Conservation (phyloP, 2,797 vertebrate genomes). For the Dromococcyx pavoninus region DNA sequence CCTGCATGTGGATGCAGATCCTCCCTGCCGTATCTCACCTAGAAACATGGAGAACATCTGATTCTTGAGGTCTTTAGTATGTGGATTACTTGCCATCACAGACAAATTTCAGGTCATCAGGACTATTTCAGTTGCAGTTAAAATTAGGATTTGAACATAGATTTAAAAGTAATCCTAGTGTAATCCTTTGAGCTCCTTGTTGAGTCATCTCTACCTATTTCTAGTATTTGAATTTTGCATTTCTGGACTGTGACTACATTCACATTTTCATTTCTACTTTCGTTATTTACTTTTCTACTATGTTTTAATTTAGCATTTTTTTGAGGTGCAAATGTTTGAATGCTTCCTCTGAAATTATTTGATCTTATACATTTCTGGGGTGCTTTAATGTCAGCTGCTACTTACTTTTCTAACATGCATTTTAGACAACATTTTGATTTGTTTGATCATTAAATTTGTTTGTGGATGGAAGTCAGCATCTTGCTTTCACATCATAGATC, state of each 20-base stretch:
- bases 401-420: not conserved
- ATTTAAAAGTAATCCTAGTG: slow-evolving; percentile 30
- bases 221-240: slow-evolving; percentile 34
- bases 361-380: slow-evolving; percentile 1
- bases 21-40: not conserved
- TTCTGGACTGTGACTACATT: not conserved
- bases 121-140: slow-evolving; percentile 14
- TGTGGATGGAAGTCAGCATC: slow-evolving; percentile 34
- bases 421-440: slow-evolving; percentile 51
- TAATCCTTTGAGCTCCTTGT: slow-evolving; percentile 45
- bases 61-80: not conserved
- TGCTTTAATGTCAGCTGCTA: slow-evolving; percentile 14
- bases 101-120: not conserved
- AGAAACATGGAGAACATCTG: not conserved
- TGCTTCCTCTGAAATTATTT: slow-evolving; percentile 42
- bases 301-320: not conserved
- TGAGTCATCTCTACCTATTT: slow-evolving; percentile 33
- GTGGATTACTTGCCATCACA: not conserved
- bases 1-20: not conserved
- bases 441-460: slow-evolving; percentile 47
- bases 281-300: not conserved
- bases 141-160: slow-evolving; percentile 35
- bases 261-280: not conserved
- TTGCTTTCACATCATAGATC: slow-evolving; percentile 29
- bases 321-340: not conserved